phyloP scores from a whole-genome alignment of 2,797 vertebrate species.

The Neostethus bicornis region DNA sequence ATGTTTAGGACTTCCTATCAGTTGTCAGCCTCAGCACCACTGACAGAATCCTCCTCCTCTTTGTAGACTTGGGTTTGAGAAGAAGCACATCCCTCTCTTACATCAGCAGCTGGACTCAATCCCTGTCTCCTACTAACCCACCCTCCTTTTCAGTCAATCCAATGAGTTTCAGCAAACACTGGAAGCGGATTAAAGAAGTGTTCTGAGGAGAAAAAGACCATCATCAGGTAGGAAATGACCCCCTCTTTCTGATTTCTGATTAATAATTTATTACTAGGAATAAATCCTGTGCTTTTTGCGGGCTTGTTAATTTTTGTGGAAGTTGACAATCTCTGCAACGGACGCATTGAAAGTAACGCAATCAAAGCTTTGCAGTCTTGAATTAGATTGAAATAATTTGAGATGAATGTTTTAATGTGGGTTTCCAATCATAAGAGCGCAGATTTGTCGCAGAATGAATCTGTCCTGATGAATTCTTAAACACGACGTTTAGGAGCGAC shows the following conservation, averaged over 20 bases:
- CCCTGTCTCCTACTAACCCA: slow-evolving; percentile 43
- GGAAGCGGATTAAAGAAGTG: slow-evolving; percentile 69
- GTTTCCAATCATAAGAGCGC: neutral
- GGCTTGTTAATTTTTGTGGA: slow-evolving; percentile 17
- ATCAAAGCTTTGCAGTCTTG: neutral
- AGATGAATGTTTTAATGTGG: neutral
- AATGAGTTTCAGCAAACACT: slow-evolving; percentile 64
- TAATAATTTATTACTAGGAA: slow-evolving; percentile 11
- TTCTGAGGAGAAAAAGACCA: slow-evolving; percentile 55
- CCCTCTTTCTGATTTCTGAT: no score
- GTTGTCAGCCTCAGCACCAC: slow-evolving; percentile 1
- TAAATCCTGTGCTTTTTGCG: neutral
- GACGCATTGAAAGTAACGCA: slow-evolving; percentile 25
- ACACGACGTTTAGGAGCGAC: slow-evolving; percentile 9
- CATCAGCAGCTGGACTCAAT: slow-evolving; percentile 57
- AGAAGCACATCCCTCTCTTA: slow-evolving; percentile 42
- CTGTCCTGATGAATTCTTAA: slow-evolving; percentile 1
- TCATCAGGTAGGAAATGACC: slow-evolving; percentile 64
- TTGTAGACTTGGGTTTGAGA: slow-evolving; percentile 11
- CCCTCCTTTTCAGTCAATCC: slow-evolving; percentile 51
- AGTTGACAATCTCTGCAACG: slow-evolving; percentile 24
- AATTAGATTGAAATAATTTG: neutral
- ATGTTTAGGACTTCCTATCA: slow-evolving; percentile 5
- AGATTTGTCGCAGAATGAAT: slow-evolving; percentile 20
- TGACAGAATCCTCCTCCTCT: neutral